phyloP scores from a whole-genome alignment of 37 sponge, comb jelly and placozoan species.

The Chondrilla cf. caribensis region DNA sequence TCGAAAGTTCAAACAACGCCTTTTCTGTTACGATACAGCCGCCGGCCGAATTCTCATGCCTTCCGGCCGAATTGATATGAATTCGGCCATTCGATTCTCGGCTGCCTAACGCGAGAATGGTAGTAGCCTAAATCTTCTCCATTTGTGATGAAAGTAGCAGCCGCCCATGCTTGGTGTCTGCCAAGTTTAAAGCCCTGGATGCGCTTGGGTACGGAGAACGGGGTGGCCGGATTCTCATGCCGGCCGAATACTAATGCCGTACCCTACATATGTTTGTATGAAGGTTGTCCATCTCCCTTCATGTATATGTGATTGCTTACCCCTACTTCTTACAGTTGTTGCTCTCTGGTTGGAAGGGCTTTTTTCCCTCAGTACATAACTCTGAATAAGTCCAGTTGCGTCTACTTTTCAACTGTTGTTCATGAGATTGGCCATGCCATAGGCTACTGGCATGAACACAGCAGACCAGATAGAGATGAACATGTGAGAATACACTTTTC shows the following conservation, averaged over 20 bases:
- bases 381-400: neutral
- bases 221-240: slow-evolving; percentile 20
- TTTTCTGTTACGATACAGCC: neutral
- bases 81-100: slow-evolving; percentile 8
- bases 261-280: neutral
- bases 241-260: slow-evolving; percentile 24
- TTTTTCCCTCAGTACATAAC: neutral
- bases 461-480: slow-evolving; percentile 35
- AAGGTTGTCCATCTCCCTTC: too few relatives aligned
- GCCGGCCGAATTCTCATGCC: slow-evolving; percentile 13
- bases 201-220: slow-evolving; percentile 2
- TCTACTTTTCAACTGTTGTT: slow-evolving; percentile 13
- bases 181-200: slow-evolving; percentile 6
- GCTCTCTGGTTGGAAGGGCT: slow-evolving; percentile 25
- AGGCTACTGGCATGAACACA: slow-evolving; percentile 42
- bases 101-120: neutral
- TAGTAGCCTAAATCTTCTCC: slow-evolving; percentile 6
- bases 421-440: slow-evolving; percentile 40
- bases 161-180: neutral
- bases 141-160: neutral
- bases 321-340: slow-evolving; percentile 43
- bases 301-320: too few relatives aligned
- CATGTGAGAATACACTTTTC: neutral
- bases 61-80: slow-evolving; percentile 23
- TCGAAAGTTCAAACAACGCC: neutral